Base-by-base conservation (phyloP, 2,797 vertebrate genomes). In the Corythornis leucogaster region DNA sequence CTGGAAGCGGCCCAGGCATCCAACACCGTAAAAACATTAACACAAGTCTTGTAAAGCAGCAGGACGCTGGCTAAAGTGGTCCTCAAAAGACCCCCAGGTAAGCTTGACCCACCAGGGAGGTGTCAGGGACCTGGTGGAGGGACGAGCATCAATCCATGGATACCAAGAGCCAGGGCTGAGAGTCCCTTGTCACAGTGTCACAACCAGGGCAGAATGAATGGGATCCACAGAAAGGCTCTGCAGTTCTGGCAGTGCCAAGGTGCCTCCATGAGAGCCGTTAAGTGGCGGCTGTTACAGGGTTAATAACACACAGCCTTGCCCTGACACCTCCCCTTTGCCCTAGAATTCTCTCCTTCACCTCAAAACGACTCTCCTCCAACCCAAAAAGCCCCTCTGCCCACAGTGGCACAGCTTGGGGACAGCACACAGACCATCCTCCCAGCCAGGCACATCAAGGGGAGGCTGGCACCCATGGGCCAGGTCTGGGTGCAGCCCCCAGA, bases 1-100 rank as follows among this genome's bases (percentile, higher is more conserved):
- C 87, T 85, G 95, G 73, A 94, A 87, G 54, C 4, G 4, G 73
- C 94, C 74, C 82, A 89, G 94, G 87, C 73, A 91, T 78, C 87
- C 50, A 15, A 62, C 83, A 25, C 38, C 70, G 70, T 59, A 57
- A 89, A 96, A 95, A 78, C 81, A 91, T 85, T 45, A 45, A 15
- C 8, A 0, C 35, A 9, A 28, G 59, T 20, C 67, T 42, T 16
- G 35, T 18, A 9, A 13, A 30, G 48, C 51, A 45, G 42, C 38
- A 31, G 21, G 12, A 85, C 53, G 51, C 59, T 1, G 1, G 12
- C n/a, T 48, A 3, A 31, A 45, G 64, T 3, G 16, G 50, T 67
- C 59, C 64, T 55, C 22, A 9, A 5, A 79, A 40, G 38, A 40
- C 38, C 19, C 2, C 50, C 82, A 46, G 58, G 50, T 4, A 7